Percentiles rank a stretch among this genome's conserved stretches.
phyloP scores from a whole-genome alignment of 2,888 invertebrate species.

The Pseudococcus jackbeardsleyi region DNA sequence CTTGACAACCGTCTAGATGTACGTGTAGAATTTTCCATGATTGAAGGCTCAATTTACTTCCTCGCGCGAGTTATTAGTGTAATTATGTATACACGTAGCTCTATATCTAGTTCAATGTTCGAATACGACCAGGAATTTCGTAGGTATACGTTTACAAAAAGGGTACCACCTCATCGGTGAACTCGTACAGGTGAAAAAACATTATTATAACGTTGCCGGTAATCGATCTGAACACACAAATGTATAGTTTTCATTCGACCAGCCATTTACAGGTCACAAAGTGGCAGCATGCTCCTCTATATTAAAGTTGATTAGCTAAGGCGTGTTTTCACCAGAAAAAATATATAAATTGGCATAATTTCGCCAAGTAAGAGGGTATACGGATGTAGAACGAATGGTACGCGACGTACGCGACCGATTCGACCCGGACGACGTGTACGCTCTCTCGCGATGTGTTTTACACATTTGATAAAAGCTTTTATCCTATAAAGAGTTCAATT shows the following conservation, averaged over 20 bases:
- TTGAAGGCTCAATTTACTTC: constrained; percentile 37
- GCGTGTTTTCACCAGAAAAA: background rate
- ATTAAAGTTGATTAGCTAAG: constrained; percentile 9
- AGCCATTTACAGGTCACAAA: constrained; percentile 22
- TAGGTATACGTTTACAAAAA: background rate
- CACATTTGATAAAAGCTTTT: constrained; percentile 44
- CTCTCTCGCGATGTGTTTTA: background rate
- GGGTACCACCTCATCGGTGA: background rate
- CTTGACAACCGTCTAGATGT: background rate
- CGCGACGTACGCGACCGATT: background rate
- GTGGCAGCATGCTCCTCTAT: background rate
- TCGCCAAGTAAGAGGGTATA: background rate
- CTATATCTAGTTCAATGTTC: background rate
- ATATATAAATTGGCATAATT: background rate
- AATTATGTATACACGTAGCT: background rate
- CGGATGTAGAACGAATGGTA: background rate
- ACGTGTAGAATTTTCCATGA: background rate
- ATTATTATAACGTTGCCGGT: background rate
- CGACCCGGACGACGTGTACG: background rate
- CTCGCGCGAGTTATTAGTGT: constrained; percentile 9
- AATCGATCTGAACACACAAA: background rate
- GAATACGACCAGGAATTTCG: background rate
- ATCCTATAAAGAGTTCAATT: constrained; percentile 40
- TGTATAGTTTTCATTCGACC: background rate
- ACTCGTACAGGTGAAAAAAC: constrained; percentile 22